phyloP scores from a whole-genome alignment of 2,797 vertebrate genomes.

The Trematomus bernacchii region DNA sequence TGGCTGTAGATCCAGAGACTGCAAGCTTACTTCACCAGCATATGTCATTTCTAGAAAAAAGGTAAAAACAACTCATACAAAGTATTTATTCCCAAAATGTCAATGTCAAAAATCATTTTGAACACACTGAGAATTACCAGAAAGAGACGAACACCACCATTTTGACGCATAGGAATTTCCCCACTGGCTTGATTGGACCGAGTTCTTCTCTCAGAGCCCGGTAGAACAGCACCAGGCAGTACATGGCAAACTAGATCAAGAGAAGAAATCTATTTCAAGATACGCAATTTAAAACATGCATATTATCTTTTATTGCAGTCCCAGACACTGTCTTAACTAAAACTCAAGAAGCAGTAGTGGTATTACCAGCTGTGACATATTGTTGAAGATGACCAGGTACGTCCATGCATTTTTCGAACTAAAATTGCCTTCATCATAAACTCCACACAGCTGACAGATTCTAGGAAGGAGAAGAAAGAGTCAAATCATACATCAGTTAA shows the following conservation, averaged over 20 bases:
- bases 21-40: not conserved
- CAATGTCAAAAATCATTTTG: not conserved
- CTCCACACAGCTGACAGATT: conserved; percentile 91
- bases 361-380: conserved; percentile 95
- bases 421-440: conserved; percentile 98
- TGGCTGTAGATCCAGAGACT: too few relatives aligned
- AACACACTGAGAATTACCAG: conserved; percentile 86
- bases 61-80: not conserved
- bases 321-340: too few relatives aligned
- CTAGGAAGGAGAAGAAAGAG: conserved; percentile 71
- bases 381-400: conserved; percentile 98
- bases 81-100: not conserved
- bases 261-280: conserved; percentile 15
- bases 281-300: too few relatives aligned
- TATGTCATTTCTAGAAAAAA: not conserved
- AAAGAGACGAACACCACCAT: conserved; percentile 99
- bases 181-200: conserved; percentile 94
- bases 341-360: not conserved
- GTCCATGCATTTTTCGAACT: conserved; percentile 97
- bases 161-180: conserved; percentile 98
- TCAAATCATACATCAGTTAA: not conserved
- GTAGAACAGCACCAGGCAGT: conserved; percentile 98
- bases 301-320: not conserved
- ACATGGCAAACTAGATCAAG: conserved; percentile 95
- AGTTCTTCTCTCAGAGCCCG: conserved; percentile 94